Evolutionary conservation across 1,140 invertebrate genomes (phyloP).

Genomic region (Zeugodacus cucurbitae): DNA sequence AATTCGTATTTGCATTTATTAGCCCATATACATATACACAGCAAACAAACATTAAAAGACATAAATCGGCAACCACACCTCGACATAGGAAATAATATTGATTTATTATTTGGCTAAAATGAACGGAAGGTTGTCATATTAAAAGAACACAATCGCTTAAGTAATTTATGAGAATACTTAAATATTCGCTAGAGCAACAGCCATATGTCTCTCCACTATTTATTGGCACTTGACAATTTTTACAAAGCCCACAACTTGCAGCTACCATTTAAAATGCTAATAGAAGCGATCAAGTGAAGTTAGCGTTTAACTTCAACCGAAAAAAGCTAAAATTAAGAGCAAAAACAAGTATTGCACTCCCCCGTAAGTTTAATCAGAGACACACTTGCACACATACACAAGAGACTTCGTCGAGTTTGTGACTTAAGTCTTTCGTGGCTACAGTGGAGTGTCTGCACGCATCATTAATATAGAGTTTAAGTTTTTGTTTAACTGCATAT

Average conservation of each 20-base stretch:
- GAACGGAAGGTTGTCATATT: constrained; percentile 29
- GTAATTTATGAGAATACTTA: constrained; percentile 7
- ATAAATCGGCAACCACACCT: background rate
- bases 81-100: background rate
- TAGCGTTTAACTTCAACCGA: background rate
- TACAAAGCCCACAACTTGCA: background rate
- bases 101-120: constrained; percentile 10
- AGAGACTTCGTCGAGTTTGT: background rate
- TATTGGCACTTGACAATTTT: constrained; percentile 20
- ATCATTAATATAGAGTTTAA: background rate
- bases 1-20: background rate
- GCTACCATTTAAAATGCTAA: constrained; percentile 34
- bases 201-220: background rate
- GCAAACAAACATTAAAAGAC: background rate
- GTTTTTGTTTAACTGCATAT: constrained; percentile 8
- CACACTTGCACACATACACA: background rate
- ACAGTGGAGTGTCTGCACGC: background rate
- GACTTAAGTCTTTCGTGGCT: background rate
- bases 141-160: constrained; percentile 18
- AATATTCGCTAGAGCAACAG: background rate
- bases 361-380: background rate
- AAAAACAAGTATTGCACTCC: background rate
- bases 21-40: background rate
- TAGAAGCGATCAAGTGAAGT: background rate
- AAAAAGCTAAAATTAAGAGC: background rate